phyloP scores from a whole-genome alignment of 2,888 invertebrate genomes.

The Caenorhabditis imperialis region DNA sequence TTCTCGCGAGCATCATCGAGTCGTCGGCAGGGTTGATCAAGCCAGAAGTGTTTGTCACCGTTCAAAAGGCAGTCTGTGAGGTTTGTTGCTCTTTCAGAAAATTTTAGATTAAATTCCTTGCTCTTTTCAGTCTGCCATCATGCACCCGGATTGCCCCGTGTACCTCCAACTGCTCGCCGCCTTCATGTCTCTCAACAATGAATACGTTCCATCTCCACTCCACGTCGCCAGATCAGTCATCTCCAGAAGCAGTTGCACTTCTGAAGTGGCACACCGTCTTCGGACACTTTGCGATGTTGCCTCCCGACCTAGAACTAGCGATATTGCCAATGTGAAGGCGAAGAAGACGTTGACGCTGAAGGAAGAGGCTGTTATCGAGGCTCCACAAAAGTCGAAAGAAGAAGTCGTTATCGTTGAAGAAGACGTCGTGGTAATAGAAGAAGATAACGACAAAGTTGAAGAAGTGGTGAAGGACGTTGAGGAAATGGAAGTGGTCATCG shows the following conservation, averaged over 20 bases:
- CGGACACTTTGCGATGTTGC: constrained; percentile 45
- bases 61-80: constrained; percentile 56
- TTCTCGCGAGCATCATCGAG: constrained; percentile 48
- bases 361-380: constrained; percentile 17
- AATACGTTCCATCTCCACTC: constrained; percentile 61
- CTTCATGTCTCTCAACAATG: constrained; percentile 58
- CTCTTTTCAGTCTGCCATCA: constrained; percentile 32
- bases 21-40: constrained; percentile 42
- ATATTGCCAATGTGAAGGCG: constrained; percentile 42
- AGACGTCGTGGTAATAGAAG: constrained; percentile 7
- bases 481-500: background rate
- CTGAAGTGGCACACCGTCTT: constrained; percentile 11
- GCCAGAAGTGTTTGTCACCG: constrained; percentile 53
- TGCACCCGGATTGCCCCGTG: constrained; percentile 29
- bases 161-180: constrained; percentile 57
- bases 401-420: background rate
- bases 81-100: no score
- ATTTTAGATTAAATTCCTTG: no score
- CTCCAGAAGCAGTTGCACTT: constrained; percentile 6
- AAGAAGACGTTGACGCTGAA: constrained; percentile 38
- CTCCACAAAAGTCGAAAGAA: background rate
- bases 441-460: constrained; percentile 12
- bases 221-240: constrained; percentile 51
- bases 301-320: constrained; percentile 40
- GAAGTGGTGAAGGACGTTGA: constrained; percentile 7